Evolutionary conservation across 2,888 invertebrate species (phyloP), one percentile per base, ranked within the genome.

Genomic region (Quadroppia sp.): DNA sequence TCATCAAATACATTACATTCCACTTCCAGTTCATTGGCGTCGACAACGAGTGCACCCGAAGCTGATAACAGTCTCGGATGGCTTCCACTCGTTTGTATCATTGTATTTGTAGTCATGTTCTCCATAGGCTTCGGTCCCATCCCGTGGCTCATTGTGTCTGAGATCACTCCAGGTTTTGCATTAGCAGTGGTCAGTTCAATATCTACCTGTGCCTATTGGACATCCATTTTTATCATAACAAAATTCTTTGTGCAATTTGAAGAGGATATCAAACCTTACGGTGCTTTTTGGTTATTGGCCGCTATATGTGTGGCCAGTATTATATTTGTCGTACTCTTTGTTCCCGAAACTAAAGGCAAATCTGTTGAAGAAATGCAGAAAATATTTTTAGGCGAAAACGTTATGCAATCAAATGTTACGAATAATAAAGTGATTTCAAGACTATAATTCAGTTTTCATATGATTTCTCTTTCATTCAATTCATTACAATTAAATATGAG

Each of bases 291-390:
- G 89, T 80, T 92, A 76, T 96, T 93, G 81, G 88, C 89, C 17
- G 80, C 84, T 6, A 87, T 92, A 79, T 90, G 91, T 81, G 77
- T 89, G 2, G 71, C 88, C n/a, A 90, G 90, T 56, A 82, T 94
- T 75, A 83, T 91, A 82, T 90, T 92, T 9, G 88, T 90, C 80
- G 84, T 89, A 78, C 90, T 87, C 81, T 92, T 97, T 81, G 92
- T 96, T 70, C 96, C 96, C 17, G 96, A 97, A 84, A 97, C 97
- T 2, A 89, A 90, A 80, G 95, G 95, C 23, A 90, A 90, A 82
- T 90, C 90, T 78, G 86, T 96, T 78, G 94, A 96, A 82, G 95
- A 96, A 80, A 95, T 97, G 81, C 92, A 89, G 82, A 71, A 67
- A 48, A 48, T 72, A 50, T 78, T 78, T 71, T 48, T 71, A 13